phyloP scores from a whole-genome alignment of 1,140 invertebrate species.

The Diachasma alloeum region DNA sequence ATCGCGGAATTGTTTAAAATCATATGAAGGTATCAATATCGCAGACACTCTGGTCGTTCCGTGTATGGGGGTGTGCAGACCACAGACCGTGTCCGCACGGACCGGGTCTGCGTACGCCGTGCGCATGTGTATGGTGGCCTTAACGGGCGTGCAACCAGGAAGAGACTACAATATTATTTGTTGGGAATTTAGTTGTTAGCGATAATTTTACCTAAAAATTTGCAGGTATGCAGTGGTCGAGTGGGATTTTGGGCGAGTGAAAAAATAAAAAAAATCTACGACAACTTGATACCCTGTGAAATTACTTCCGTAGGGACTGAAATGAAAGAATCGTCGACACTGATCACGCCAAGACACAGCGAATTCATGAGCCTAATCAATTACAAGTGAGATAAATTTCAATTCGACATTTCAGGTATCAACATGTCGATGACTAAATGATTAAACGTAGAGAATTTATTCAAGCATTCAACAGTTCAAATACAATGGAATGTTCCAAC shows the following conservation, averaged over 20 bases:
- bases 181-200: too few species aligned
- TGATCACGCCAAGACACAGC: constrained; percentile 25
- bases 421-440: neutral
- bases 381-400: constrained; percentile 31
- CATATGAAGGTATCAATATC: too few species aligned
- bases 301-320: constrained; percentile 22
- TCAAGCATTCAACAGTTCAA: neutral
- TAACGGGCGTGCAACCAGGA: too few species aligned
- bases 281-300: constrained; percentile 25
- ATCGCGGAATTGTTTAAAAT: too few species aligned
- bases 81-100: too few species aligned
- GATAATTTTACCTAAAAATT: neutral
- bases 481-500: neutral
- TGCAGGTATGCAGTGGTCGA: constrained; percentile 33
- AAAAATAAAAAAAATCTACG: constrained; percentile 7
- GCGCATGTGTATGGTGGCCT: too few species aligned
- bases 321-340: constrained; percentile 15
- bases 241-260: constrained; percentile 32
- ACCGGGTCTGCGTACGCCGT: too few species aligned
- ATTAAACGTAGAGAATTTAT: neutral
- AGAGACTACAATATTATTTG: too few species aligned
- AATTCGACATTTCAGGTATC: neutral
- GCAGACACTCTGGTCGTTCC: too few species aligned
- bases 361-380: constrained; percentile 32
- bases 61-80: too few species aligned